These are phyloP conservation scores for Pterobdella sp. DNA, from an alignment of 2,888 invertebrate genomes.

Conservation along the genomic window DNA sequence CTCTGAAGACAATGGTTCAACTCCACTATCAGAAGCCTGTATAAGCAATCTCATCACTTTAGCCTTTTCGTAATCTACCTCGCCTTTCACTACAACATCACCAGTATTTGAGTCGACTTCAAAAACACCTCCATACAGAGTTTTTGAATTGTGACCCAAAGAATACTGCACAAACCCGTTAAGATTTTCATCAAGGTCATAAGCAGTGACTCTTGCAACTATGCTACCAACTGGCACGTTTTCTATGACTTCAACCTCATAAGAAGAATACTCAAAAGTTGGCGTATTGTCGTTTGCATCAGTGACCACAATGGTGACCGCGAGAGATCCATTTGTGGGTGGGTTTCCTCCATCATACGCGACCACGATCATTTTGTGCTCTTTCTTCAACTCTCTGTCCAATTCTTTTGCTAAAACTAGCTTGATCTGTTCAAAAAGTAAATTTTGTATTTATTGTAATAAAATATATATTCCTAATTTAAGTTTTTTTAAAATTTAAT, in stretches of 20 bases:
- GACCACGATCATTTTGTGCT: slow-evolving; percentile 35
- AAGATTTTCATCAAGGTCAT: slow-evolving; percentile 36
- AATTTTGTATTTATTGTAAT: neutral
- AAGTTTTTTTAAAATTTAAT: too few relatives aligned
- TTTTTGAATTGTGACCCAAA: slow-evolving; percentile 33
- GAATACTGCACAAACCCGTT: slow-evolving; percentile 38
- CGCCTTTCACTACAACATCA: slow-evolving; percentile 35
- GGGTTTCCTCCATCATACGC: slow-evolving; percentile 38
- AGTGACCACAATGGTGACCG: slow-evolving; percentile 30
- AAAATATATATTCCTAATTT: neutral
- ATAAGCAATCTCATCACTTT: slow-evolving; percentile 35
- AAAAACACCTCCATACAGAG: slow-evolving; percentile 34
- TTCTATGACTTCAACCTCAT: slow-evolving; percentile 35
- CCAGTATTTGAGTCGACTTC: slow-evolving; percentile 35
- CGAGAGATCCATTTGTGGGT: slow-evolving; percentile 33
- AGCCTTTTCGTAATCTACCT: slow-evolving; percentile 36
- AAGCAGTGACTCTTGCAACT: slow-evolving; percentile 35
- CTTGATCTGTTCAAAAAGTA: slow-evolving; percentile 21
- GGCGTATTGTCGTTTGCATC: slow-evolving; percentile 36
- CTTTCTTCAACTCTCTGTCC: slow-evolving; percentile 37
- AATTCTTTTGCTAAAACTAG: slow-evolving; percentile 34
- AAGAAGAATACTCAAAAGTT: slow-evolving; percentile 28
- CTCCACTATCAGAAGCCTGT: slow-evolving; percentile 35
- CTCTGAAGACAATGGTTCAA: slow-evolving; percentile 34
- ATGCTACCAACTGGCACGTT: slow-evolving; percentile 30